Conservation (phyloP, 2,888 invertebrate species). For the Ornithoptera priamus region DNA sequence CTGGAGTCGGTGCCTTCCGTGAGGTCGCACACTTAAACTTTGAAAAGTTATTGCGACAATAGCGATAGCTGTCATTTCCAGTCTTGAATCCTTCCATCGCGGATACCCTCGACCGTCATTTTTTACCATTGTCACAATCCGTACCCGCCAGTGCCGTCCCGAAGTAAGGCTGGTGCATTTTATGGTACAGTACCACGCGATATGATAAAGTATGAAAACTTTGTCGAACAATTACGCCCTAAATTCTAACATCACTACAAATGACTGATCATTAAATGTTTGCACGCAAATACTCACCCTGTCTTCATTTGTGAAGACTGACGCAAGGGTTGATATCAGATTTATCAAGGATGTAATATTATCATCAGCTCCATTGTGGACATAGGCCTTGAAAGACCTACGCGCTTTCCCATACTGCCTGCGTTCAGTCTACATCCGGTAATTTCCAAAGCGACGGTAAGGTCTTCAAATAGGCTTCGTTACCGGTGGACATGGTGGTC, state of each 20-base stretch:
- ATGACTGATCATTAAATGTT: too few species aligned
- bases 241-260: background rate
- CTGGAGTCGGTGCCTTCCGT: background rate
- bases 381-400: too few species aligned
- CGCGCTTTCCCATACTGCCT: too few species aligned
- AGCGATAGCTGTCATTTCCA: background rate
- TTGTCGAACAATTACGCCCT: constrained; percentile 10
- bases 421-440: too few species aligned
- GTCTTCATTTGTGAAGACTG: too few species aligned
- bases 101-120: constrained; percentile 1
- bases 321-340: too few species aligned
- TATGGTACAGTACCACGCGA: constrained; percentile 21
- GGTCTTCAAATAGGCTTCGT: too few species aligned
- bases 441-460: too few species aligned
- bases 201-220: constrained; percentile 12
- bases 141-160: constrained; percentile 11
- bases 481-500: too few species aligned
- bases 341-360: too few species aligned
- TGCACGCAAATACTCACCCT: too few species aligned
- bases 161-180: background rate
- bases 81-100: background rate
- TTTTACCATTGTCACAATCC: constrained; percentile 1
- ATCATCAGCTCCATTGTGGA: too few species aligned
- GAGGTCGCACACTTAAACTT: background rate
- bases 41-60: background rate